phyloP scores from a whole-genome alignment of 2,797 vertebrate species.

The Selene dorsalis region DNA sequence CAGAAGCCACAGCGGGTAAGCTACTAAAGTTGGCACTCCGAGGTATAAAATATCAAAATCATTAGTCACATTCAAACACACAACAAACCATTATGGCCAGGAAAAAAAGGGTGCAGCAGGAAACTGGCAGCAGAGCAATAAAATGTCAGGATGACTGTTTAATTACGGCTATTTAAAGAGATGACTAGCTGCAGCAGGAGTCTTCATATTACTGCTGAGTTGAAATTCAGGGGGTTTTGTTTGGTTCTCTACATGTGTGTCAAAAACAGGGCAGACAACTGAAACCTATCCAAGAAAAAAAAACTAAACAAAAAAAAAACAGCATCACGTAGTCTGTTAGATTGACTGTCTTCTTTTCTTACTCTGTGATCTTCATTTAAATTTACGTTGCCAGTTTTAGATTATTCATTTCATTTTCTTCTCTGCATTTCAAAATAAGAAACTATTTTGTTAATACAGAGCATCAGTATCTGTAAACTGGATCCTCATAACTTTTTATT shows the following conservation, averaged over 20 bases:
- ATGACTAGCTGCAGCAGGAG: conserved; percentile 34
- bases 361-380: neutral
- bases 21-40: conserved; percentile 31
- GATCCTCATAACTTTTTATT: neutral
- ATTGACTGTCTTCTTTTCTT: conserved; percentile 5
- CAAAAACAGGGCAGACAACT: conserved; percentile 3
- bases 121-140: conserved; percentile 32
- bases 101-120: conserved; percentile 11
- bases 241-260: conserved; percentile 17
- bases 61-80: conserved; percentile 42
- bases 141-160: conserved; percentile 51
- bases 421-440: too few relatives aligned
- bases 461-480: neutral
- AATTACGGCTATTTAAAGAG: conserved; percentile 57
- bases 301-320: too few relatives aligned
- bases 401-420: too few relatives aligned
- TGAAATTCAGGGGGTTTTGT: conserved; percentile 17
- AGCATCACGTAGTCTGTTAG: neutral
- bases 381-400: too few relatives aligned
- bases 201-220: conserved; percentile 47
- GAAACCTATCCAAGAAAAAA: neutral
- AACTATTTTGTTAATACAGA: too few relatives aligned
- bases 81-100: conserved; percentile 7
- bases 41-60: conserved; percentile 53
- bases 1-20: conserved; percentile 46